Evolutionary conservation across 2,113 vertebrate species (phyloP).

Genomic region (Acrocephalus arundinaceus): DNA sequence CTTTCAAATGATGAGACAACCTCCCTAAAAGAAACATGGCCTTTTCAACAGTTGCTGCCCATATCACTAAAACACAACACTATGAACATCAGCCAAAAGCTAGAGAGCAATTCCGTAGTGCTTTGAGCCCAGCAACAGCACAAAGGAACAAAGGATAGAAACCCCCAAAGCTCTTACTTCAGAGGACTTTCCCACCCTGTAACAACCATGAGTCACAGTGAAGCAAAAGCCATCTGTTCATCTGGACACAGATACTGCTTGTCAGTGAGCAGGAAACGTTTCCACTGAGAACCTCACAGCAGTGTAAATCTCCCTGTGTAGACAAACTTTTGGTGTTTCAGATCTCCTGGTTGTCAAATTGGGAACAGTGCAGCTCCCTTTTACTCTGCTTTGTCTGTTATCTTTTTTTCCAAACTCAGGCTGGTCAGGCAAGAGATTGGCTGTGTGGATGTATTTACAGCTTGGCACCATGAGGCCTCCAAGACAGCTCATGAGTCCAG

Average conservation of each 20-base stretch:
- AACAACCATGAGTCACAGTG: constrained; percentile 23
- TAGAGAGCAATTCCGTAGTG: neutral
- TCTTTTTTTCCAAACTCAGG: neutral
- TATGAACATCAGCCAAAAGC: neutral
- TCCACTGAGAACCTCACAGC: constrained; percentile 2
- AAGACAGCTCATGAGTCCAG: neutral
- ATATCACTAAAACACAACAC: neutral
- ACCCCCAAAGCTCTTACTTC: neutral
- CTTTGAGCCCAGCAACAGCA: neutral
- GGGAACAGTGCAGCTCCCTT: neutral
- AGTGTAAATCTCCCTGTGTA: neutral
- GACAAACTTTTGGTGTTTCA: neutral
- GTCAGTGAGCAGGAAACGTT: constrained; percentile 25
- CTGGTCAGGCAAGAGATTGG: neutral
- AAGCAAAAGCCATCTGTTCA: constrained; percentile 55
- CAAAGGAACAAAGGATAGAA: constrained; percentile 14
- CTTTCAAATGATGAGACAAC: neutral
- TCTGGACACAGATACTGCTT: constrained; percentile 41
- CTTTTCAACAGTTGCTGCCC: constrained; percentile 18
- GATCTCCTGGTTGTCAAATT: neutral
- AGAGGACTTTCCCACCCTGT: constrained; percentile 30
- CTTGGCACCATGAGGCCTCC: neutral
- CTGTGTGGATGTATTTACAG: neutral
- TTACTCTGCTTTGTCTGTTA: neutral
- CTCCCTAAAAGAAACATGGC: neutral